Percentiles rank a stretch among this genome's conserved stretches.
phyloP scores from a whole-genome alignment of 2,888 invertebrate genomes.

The Hyalella azteca region DNA sequence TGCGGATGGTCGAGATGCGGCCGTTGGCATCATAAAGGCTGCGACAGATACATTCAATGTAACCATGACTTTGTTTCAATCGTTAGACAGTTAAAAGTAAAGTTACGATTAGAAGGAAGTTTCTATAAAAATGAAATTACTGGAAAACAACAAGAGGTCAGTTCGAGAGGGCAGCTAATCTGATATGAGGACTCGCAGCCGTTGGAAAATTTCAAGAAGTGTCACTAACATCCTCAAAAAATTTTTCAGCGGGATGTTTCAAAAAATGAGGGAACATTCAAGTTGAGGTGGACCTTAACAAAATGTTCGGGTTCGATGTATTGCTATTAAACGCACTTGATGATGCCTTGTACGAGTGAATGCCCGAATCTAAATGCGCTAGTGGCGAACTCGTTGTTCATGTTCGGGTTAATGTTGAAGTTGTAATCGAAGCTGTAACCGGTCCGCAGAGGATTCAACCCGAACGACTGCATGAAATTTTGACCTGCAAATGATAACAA shows the following conservation, averaged over 20 bases:
- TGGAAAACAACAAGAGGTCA: too few species aligned
- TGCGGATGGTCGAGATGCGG: constrained; percentile 40
- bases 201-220: too few species aligned
- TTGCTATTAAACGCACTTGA: constrained; percentile 39
- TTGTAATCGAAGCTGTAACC: constrained; percentile 58
- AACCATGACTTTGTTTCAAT: background rate
- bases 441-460: constrained; percentile 59
- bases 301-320: too few species aligned
- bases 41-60: background rate
- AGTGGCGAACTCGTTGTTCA: constrained; percentile 58
- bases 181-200: too few species aligned
- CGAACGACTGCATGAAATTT: constrained; percentile 60
- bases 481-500: constrained; percentile 57
- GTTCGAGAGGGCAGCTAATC: too few species aligned
- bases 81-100: too few species aligned
- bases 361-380: constrained; percentile 59
- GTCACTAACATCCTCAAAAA: too few species aligned
- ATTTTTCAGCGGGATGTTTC: too few species aligned
- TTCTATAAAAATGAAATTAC: too few species aligned
- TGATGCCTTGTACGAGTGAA: constrained; percentile 54
- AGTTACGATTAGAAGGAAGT: too few species aligned
- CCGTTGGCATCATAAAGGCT: constrained; percentile 47
- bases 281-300: too few species aligned
- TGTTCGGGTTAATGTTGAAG: constrained; percentile 56
- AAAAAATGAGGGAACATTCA: too few species aligned